Conservation (phyloP, 2,797 vertebrate species). For the Lerista edwardsae region DNA sequence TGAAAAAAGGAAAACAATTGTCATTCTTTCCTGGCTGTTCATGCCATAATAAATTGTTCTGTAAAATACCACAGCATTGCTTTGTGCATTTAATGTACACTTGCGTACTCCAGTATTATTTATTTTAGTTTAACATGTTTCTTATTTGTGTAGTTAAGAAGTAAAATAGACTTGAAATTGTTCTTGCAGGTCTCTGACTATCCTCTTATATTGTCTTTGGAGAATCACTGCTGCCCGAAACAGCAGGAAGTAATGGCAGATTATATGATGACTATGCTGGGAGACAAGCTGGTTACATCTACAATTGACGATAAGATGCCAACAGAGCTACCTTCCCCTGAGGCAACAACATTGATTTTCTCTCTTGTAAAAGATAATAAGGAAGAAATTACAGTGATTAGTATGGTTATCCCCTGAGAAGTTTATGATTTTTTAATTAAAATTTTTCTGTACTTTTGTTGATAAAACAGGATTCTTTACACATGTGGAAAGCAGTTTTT, state of each 20-base stretch:
- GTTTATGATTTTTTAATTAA: not conserved
- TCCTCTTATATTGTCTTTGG: constrained; percentile 88
- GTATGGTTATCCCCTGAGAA: constrained; percentile 1
- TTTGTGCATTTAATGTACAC: not conserved
- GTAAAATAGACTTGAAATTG: constrained; percentile 39
- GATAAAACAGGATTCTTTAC: not conserved
- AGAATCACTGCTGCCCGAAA: constrained; percentile 85
- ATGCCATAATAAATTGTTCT: not conserved
- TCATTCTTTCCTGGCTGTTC: not conserved
- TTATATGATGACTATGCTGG: constrained; percentile 79
- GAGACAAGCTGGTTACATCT: constrained; percentile 79
- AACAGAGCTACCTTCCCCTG: constrained; percentile 83
- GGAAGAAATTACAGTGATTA: accelerated
- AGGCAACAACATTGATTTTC: constrained; percentile 79
- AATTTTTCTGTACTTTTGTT: not conserved
- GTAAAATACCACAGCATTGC: not conserved
- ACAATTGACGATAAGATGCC: constrained; percentile 65
- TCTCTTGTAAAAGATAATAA: not conserved
- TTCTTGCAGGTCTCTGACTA: constrained; percentile 84
- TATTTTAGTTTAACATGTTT: not conserved
- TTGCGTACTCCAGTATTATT: not conserved
- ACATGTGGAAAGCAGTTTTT: not conserved
- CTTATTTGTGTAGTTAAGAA: not conserved
- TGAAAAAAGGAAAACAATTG: not conserved
- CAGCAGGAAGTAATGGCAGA: constrained; percentile 88